Percentiles rank a stretch among this genome's conserved stretches.
phyloP scores from a whole-genome alignment of 2,113 vertebrate genomes.

The Lophura nycthemera region DNA sequence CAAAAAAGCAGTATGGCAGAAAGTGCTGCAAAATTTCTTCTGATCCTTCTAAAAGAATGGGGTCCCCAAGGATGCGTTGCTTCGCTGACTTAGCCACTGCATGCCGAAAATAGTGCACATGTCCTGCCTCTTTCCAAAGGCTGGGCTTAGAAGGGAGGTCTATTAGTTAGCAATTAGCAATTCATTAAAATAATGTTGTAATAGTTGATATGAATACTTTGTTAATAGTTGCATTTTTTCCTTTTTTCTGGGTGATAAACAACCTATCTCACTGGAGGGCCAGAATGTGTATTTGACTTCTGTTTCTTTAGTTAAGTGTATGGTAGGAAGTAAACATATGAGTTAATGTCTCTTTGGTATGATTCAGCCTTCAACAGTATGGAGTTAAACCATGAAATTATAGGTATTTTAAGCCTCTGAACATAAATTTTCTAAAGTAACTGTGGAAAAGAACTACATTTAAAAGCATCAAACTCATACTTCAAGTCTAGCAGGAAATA shows the following conservation, averaged over 20 bases:
- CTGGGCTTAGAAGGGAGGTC: background rate
- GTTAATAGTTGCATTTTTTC: background rate
- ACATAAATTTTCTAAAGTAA: background rate
- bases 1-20: background rate
- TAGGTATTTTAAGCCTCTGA: background rate
- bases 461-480: background rate
- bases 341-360: background rate
- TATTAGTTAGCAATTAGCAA: background rate
- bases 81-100: background rate
- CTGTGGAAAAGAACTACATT: background rate
- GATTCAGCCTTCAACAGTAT: background rate
- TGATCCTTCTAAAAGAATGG: background rate
- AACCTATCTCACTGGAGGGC: background rate
- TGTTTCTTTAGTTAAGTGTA: background rate
- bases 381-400: background rate
- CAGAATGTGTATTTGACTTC: background rate
- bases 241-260: background rate
- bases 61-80: background rate
- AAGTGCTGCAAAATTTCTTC: rapidly evolving
- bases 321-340: background rate
- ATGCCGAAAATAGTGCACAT: background rate
- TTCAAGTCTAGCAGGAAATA: background rate
- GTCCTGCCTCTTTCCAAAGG: background rate
- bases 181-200: background rate
- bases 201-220: background rate